Conservation (phyloP, 2,888 invertebrate species). For the Fragum sueziense region DNA sequence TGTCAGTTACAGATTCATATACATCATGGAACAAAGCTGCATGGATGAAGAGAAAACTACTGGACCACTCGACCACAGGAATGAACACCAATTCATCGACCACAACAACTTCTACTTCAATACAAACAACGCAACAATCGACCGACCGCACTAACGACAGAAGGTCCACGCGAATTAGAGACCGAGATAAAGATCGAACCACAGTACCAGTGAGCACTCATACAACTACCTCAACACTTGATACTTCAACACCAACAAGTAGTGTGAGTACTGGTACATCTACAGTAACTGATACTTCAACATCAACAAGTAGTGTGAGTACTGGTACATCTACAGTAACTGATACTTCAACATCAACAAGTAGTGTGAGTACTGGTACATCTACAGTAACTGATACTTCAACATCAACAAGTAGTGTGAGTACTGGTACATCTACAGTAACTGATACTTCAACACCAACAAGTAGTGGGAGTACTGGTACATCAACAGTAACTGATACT, state of each 20-base stretch:
- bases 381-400: background rate
- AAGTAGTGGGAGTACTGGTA: too few species aligned
- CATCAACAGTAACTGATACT: too few species aligned
- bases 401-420: too few species aligned
- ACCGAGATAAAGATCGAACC: background rate
- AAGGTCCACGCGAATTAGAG: background rate
- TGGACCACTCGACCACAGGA: background rate
- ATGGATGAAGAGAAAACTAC: too few species aligned
- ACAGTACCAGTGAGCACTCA: background rate
- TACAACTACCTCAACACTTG: background rate
- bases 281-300: background rate
- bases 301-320: background rate
- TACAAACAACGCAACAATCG: background rate
- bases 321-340: too few species aligned
- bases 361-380: too few species aligned
- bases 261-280: too few species aligned
- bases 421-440: too few species aligned
- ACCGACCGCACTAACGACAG: background rate
- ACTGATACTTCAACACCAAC: too few species aligned
- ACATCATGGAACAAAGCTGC: too few species aligned
- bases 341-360: too few species aligned
- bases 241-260: background rate
- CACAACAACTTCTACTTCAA: background rate
- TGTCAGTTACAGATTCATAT: too few species aligned
- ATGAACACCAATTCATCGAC: background rate